phyloP scores from a whole-genome alignment of 2,113 vertebrate species.

The Poeciliopsis occidentalis region DNA sequence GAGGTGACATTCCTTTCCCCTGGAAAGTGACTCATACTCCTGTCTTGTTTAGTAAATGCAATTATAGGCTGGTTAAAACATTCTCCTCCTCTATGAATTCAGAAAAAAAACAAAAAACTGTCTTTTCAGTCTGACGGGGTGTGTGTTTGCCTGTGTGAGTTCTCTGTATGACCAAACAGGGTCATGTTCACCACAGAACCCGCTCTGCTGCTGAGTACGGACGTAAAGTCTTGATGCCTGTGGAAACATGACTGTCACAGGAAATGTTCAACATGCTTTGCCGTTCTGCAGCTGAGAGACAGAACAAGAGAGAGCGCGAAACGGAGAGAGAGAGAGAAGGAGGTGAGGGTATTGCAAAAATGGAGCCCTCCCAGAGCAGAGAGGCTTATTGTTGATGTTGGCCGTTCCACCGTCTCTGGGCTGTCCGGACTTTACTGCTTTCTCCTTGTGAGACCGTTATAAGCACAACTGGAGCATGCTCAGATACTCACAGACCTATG shows the following conservation, averaged over 20 bases:
- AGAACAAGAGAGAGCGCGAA: no score
- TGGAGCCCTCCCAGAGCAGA: constrained; percentile 50
- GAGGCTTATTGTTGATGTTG: constrained; percentile 72
- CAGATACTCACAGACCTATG: constrained; percentile 37
- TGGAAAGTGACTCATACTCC: constrained; percentile 65
- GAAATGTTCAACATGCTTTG: constrained; percentile 80
- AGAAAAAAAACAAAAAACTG: constrained; percentile 23
- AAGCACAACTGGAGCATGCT: constrained; percentile 55
- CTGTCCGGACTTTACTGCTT: constrained; percentile 61
- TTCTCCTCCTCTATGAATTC: constrained; percentile 40
- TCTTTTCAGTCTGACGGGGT: not conserved
- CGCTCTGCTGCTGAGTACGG: constrained; percentile 18
- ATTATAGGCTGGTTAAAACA: constrained; percentile 43
- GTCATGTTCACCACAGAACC: constrained; percentile 50
- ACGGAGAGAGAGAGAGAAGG: not conserved
- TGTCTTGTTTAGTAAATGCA: constrained; percentile 64
- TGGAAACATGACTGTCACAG: constrained; percentile 73
- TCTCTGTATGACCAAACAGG: constrained; percentile 55
- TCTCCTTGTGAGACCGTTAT: constrained; percentile 57
- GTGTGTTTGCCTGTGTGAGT: constrained; percentile 31
- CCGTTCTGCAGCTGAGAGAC: constrained; percentile 52
- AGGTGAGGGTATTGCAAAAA: constrained; percentile 54
- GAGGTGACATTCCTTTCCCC: constrained; percentile 61
- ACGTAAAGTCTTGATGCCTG: constrained; percentile 33
- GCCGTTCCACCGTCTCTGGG: constrained; percentile 44